Conservation (phyloP, 2,113 vertebrate genomes). For the Madoqua kirkii region DNA sequence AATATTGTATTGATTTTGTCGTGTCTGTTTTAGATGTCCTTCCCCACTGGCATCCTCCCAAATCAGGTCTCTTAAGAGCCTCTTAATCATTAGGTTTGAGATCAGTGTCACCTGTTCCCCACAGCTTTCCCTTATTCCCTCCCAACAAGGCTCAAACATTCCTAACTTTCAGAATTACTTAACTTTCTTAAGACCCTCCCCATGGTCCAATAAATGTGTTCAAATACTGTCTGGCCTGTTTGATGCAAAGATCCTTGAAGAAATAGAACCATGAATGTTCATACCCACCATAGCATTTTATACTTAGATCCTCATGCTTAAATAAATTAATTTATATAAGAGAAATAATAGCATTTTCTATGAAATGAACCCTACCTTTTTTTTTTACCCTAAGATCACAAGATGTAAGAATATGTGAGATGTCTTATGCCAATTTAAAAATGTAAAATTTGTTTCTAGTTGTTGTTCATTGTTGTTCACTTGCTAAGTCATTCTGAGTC, state of each 20-base stretch:
- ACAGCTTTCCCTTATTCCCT: not conserved
- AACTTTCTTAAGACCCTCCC: not conserved
- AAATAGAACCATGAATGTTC: not conserved
- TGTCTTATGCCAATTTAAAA: not conserved
- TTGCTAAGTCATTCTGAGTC: not conserved
- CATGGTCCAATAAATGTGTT: not conserved
- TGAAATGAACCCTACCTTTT: not conserved
- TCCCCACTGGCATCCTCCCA: not conserved
- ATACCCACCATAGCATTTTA: not conserved
- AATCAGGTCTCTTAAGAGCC: not conserved
- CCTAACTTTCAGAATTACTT: not conserved
- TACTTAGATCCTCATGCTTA: not conserved
- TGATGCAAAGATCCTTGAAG: not conserved
- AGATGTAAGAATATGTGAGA: not conserved
- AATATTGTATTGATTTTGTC: too few relatives aligned
- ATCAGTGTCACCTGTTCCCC: not conserved
- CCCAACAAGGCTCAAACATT: not conserved
- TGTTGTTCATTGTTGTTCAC: not conserved
- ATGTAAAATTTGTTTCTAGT: not conserved
- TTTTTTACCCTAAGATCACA: not conserved
- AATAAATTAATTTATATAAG: not conserved
- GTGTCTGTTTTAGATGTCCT: not conserved
- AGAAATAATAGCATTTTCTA: not conserved
- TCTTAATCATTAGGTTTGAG: not conserved
- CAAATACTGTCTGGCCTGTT: not conserved